A percentile compares a stretch with the other conserved stretches of the same genome.
These are phyloP conservation scores for Hydractinia symbiolongicarpus DNA, from an alignment of 30 jellyfish, hydroid and myxozoan genomes.

Conservation along the genomic window DNA sequence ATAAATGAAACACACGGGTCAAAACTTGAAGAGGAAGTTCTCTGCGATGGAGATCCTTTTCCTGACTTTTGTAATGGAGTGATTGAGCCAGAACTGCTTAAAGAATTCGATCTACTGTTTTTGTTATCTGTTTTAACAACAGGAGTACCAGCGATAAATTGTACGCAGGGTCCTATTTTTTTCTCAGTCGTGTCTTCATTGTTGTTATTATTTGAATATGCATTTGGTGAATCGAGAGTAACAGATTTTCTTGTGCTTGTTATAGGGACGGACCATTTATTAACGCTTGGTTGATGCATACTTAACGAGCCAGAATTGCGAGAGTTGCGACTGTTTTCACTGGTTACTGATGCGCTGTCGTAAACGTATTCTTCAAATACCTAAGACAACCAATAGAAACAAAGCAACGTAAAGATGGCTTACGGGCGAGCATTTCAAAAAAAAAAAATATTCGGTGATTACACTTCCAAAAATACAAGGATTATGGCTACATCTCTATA, in stretches of 20 bases:
- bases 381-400: slow-evolving; percentile 20
- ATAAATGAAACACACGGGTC: slow-evolving; percentile 58
- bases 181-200: slow-evolving; percentile 15
- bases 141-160: slow-evolving; percentile 88
- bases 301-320: slow-evolving; percentile 34
- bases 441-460: too few relatives aligned
- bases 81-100: slow-evolving; percentile 63
- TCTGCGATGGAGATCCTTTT: slow-evolving; percentile 17
- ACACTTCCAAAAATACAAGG: too few relatives aligned
- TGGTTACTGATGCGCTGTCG: slow-evolving; percentile 51
- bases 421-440: too few relatives aligned
- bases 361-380: slow-evolving; percentile 79
- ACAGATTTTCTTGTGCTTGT: slow-evolving; percentile 28
- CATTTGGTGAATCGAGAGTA: slow-evolving; percentile 20
- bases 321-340: slow-evolving; percentile 33
- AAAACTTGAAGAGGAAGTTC: slow-evolving; percentile 34
- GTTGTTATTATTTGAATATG: slow-evolving; percentile 43
- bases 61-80: slow-evolving; percentile 50
- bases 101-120: slow-evolving; percentile 54
- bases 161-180: slow-evolving; percentile 90
- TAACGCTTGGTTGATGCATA: slow-evolving; percentile 93
- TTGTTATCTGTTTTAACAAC: slow-evolving; percentile 44
- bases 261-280: slow-evolving; percentile 94
- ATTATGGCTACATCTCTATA: too few relatives aligned
- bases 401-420: background rate